phyloP scores from a whole-genome alignment of 2,797 vertebrate species.

The Microcaecilia unicolor region DNA sequence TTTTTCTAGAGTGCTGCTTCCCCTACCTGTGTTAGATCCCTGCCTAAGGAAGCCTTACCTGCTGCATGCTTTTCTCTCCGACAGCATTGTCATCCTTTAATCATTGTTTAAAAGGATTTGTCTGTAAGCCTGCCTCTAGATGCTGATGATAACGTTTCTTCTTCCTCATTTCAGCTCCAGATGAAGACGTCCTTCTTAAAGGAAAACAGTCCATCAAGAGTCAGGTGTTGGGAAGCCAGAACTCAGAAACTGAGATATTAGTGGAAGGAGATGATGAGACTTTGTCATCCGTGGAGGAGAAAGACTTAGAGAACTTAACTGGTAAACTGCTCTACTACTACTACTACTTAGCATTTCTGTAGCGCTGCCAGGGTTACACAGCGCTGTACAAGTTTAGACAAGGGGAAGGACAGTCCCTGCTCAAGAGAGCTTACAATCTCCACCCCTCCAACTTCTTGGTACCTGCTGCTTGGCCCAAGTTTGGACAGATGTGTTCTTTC shows the following conservation, averaged over 20 bases:
- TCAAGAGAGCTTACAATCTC: no score
- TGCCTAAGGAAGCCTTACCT: conserved; percentile 6
- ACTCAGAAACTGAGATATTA: conserved; percentile 77
- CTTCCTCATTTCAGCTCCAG: conserved; percentile 61
- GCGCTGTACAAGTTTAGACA: no score
- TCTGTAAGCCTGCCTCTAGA: conserved; percentile 6
- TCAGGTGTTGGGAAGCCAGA: conserved; percentile 84
- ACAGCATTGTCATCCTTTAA: neutral
- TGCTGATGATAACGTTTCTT: conserved; percentile 19
- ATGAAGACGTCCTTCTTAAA: conserved; percentile 85
- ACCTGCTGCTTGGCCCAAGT: no score
- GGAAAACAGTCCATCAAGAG: conserved; percentile 88
- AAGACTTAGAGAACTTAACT: conserved; percentile 87
- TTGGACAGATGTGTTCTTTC: no score
- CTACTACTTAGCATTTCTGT: no score
- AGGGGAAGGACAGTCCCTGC: no score
- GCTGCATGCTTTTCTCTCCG: conserved; percentile 3
- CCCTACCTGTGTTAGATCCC: no score
- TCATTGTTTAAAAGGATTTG: neutral
- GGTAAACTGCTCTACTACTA: no score
- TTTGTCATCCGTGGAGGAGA: conserved; percentile 88
- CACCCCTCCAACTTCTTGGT: conserved; percentile 2
- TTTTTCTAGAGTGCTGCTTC: no score
- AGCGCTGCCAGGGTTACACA: no score
- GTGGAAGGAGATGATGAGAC: conserved; percentile 89